phyloP scores from a whole-genome alignment of 2,113 vertebrate species.

The Atlantisia rogersi region DNA sequence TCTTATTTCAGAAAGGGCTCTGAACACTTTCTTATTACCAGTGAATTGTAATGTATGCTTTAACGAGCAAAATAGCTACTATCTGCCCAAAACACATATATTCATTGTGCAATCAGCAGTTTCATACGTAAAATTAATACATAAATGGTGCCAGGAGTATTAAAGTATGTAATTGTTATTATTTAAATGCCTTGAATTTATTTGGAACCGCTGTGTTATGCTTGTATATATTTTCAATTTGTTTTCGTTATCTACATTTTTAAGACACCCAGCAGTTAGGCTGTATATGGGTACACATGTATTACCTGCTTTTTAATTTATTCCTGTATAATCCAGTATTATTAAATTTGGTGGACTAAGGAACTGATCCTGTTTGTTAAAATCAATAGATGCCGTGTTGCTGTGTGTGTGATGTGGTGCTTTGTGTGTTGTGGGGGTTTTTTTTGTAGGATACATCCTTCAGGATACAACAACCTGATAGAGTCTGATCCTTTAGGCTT shows the following conservation, averaged over 20 bases:
- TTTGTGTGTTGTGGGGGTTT: not conserved
- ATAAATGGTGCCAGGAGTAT: conserved; percentile 38
- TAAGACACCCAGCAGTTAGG: not conserved
- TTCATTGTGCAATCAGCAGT: conserved; percentile 55
- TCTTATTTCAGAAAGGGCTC: not conserved
- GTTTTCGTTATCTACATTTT: not conserved
- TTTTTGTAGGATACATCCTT: not conserved
- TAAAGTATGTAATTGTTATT: conserved; percentile 56
- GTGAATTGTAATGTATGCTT: conserved; percentile 21
- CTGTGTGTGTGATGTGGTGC: not conserved
- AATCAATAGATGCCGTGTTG: not conserved
- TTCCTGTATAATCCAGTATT: not conserved
- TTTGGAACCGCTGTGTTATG: conserved; percentile 40
- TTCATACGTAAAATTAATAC: conserved; percentile 61
- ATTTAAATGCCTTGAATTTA: conserved; percentile 58
- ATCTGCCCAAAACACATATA: conserved; percentile 49
- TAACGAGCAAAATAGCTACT: conserved; percentile 32
- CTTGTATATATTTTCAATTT: conserved; percentile 10
- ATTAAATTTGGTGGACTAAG: conserved; percentile 10
- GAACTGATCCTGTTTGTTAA: not conserved
- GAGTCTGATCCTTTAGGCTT: conserved; percentile 9
- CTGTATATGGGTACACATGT: not conserved
- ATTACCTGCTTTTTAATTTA: conserved; percentile 38
- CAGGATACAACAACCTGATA: not conserved
- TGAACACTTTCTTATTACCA: conserved; percentile 2